Conservation (phyloP, 1,140 invertebrate species). For the Drosophila virilis region DNA sequence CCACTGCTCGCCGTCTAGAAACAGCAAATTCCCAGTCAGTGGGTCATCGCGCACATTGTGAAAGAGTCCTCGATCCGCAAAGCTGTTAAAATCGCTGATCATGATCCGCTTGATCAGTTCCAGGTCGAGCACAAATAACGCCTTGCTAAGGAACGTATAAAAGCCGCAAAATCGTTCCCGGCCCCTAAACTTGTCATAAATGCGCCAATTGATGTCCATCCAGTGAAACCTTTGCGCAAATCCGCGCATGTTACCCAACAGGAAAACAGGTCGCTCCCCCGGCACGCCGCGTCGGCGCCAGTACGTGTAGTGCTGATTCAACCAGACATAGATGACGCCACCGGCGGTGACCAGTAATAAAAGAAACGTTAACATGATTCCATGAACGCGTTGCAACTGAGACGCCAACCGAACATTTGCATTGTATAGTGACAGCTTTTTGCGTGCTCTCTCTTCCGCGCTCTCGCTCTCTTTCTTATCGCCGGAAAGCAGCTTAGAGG, state of each 20-base stretch:
- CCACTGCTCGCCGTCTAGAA: slow-evolving; percentile 85
- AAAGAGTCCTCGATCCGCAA: slow-evolving; percentile 84
- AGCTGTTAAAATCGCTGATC: slow-evolving; percentile 77
- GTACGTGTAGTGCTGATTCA: slow-evolving; percentile 69
- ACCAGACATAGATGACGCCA: slow-evolving; percentile 39
- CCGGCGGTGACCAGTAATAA: slow-evolving; percentile 15
- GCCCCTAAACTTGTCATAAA: slow-evolving; percentile 73
- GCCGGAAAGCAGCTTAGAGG: neutral
- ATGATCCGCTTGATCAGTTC: slow-evolving; percentile 75
- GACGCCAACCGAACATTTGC: neutral
- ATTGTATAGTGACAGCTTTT: slow-evolving; percentile 35
- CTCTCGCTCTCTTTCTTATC: neutral
- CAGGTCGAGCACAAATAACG: slow-evolving; percentile 64
- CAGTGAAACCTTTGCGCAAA: slow-evolving; percentile 53
- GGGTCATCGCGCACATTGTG: slow-evolving; percentile 85
- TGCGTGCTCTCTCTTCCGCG: neutral
- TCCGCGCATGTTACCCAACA: slow-evolving; percentile 68
- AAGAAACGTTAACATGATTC: slow-evolving; percentile 43
- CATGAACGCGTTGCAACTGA: slow-evolving; percentile 38
- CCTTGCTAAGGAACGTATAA: slow-evolving; percentile 73
- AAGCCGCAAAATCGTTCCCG: slow-evolving; percentile 74
- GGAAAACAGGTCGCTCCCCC: slow-evolving; percentile 37
- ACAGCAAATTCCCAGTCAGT: slow-evolving; percentile 85
- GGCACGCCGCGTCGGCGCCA: slow-evolving; percentile 85
- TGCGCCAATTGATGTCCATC: slow-evolving; percentile 63